Conservation (phyloP, 2,113 vertebrate genomes). For the Ptyas mucosa region DNA sequence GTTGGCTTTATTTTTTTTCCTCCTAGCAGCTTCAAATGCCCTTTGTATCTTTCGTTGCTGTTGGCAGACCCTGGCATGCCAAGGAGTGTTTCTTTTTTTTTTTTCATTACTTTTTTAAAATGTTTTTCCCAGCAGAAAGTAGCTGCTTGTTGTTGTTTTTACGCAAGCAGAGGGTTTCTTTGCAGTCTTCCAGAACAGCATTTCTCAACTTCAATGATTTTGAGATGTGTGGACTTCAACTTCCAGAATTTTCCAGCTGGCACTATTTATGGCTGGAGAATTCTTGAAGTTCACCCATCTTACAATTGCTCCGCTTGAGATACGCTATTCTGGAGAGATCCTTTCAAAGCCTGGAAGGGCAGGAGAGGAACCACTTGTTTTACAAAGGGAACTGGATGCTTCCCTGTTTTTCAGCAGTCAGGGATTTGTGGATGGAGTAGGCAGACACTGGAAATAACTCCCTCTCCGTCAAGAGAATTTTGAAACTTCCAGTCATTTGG, state of each 20-base stretch:
- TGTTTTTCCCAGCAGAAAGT: neutral
- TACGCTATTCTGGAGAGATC: neutral
- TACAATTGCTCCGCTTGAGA: neutral
- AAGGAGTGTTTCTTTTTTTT: neutral
- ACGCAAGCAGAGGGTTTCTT: neutral
- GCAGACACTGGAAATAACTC: neutral
- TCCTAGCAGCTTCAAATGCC: neutral
- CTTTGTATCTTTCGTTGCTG: slow-evolving; percentile 5
- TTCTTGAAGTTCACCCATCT: neutral
- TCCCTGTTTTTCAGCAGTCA: neutral
- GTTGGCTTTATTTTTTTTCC: neutral
- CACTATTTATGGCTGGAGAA: neutral
- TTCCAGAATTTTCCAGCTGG: neutral
- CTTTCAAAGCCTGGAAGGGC: neutral
- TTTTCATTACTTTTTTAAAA: neutral
- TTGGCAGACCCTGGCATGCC: neutral
- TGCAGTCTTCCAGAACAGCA: neutral
- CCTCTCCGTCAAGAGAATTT: neutral
- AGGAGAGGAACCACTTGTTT: neutral
- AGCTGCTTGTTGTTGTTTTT: neutral
- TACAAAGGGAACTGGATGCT: neutral
- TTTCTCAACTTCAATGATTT: neutral
- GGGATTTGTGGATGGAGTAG: too few species aligned
- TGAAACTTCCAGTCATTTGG: neutral
- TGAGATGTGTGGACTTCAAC: neutral